These are phyloP conservation scores for Volucella inanis DNA, from an alignment of 2,888 invertebrate species.

Conservation along the genomic window DNA sequence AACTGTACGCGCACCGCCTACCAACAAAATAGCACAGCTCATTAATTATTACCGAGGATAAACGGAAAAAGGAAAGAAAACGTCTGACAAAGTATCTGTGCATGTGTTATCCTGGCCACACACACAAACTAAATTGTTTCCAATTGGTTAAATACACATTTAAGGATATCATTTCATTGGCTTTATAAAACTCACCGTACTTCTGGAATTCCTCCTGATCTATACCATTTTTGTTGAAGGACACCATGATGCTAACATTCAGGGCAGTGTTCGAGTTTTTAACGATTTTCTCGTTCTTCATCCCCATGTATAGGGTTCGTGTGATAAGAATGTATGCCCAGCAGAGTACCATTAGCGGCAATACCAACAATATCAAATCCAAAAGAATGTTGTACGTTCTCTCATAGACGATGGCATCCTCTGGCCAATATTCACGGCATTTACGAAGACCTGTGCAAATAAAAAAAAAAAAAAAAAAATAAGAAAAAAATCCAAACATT, in stretches of 20 bases:
- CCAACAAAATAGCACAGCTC: slow-evolving; percentile 2
- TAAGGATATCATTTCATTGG: slow-evolving; percentile 59
- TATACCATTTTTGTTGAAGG: slow-evolving; percentile 36
- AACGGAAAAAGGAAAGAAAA: not conserved
- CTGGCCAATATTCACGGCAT: slow-evolving; percentile 86
- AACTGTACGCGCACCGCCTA: not conserved
- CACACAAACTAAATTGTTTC: not conserved
- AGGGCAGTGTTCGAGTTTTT: slow-evolving; percentile 50
- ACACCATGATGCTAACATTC: slow-evolving; percentile 54
- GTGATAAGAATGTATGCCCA: slow-evolving; percentile 86
- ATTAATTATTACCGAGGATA: slow-evolving; percentile 43
- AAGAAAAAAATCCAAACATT: not conserved
- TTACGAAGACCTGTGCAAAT: slow-evolving; percentile 84
- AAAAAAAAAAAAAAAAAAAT: not conserved
- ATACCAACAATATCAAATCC: slow-evolving; percentile 86
- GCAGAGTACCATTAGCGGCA: slow-evolving; percentile 87
- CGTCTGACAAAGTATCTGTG: slow-evolving; percentile 14
- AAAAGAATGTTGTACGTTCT: slow-evolving; percentile 86
- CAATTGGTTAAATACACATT: not conserved
- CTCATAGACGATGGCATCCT: slow-evolving; percentile 84
- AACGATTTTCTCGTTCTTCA: slow-evolving; percentile 79
- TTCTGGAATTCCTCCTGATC: slow-evolving; percentile 47
- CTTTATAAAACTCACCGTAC: slow-evolving; percentile 40
- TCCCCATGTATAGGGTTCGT: slow-evolving; percentile 81
- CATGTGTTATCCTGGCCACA: not conserved